Conservation (phyloP, 2,888 invertebrate species). For the Frankliniella intonsa region DNA sequence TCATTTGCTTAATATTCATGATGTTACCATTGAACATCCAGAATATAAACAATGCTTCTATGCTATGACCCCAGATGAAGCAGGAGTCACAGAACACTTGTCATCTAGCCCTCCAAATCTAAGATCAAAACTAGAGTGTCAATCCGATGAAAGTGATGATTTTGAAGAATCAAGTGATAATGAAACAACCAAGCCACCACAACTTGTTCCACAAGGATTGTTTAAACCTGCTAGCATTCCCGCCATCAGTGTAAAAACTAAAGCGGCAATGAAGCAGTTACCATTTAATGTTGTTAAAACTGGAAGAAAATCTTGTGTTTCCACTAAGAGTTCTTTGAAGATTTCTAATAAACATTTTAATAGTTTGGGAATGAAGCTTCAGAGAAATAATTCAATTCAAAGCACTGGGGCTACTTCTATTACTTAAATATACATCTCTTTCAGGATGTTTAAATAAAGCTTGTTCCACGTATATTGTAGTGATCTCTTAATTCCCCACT, state of each 20-base stretch:
- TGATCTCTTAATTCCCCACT: no score
- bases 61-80: constrained; percentile 39
- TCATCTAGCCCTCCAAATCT: neutral
- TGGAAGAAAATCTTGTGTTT: neutral
- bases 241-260: neutral
- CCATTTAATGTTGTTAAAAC: neutral
- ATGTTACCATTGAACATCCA: constrained; percentile 33
- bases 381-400: no score
- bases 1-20: neutral
- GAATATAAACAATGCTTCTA: constrained; percentile 37
- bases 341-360: neutral
- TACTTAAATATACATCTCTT: no score
- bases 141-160: neutral
- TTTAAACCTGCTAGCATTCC: neutral
- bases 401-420: no score
- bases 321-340: neutral
- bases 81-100: constrained; percentile 34
- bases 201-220: neutral
- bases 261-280: neutral
- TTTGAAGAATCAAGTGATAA: neutral
- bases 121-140: neutral
- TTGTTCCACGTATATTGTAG: no score
- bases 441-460: no score
- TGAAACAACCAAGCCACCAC: neutral
- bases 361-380: no score